Evolutionary conservation across 2,113 vertebrate genomes (phyloP), one percentile per base, ranked within the genome.

Genomic region (Nestor notabilis): DNA sequence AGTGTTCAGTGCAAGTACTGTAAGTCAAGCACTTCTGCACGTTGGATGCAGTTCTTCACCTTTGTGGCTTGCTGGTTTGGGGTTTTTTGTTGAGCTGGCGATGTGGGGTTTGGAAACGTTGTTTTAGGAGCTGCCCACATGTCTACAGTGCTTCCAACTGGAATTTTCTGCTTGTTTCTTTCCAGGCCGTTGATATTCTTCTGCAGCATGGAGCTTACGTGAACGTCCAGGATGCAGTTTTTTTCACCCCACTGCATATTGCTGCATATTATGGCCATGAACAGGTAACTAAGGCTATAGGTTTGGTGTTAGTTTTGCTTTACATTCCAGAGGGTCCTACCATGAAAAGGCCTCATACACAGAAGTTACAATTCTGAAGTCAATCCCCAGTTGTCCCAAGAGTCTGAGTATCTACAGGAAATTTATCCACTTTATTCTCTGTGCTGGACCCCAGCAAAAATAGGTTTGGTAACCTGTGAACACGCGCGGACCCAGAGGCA

Each of bases 211-310:
- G 99, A 7, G 99, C 99, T 10, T 98, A 95, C 10, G 98, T 99
- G 71, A 99, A 99, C 2, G 98, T 99, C 53, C 99, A 99, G 95
- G 99, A 99, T 19, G 99, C 99, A 0, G 98, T 99, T 49, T 99
- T 99, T 76, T 99, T 99, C 88, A 99, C 99, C 4, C 99, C 99
- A 0, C 76, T 99, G 91, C 99, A 99, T 37, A 99, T 99, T n/a
- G 98, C 99, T 52, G 98, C 98, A 0, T 99, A 98, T 82, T 98
- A 98, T 7, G 98, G 99, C 17, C 98, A 99, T 0, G 98, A 99
- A 76, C 98, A 99, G 99, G 99, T 99, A 94, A 92, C 24, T 14
- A 2, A 52, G 12, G 35, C 27, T 7, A 2, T 5, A 25, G 43
- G 3, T 41, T 71, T 31, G 14, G 27, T 17, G 39, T 53, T 39